Percentiles rank a stretch among this genome's conserved stretches.
phyloP scores from a whole-genome alignment of 2,113 vertebrate genomes.

The Elephantulus edwardii region DNA sequence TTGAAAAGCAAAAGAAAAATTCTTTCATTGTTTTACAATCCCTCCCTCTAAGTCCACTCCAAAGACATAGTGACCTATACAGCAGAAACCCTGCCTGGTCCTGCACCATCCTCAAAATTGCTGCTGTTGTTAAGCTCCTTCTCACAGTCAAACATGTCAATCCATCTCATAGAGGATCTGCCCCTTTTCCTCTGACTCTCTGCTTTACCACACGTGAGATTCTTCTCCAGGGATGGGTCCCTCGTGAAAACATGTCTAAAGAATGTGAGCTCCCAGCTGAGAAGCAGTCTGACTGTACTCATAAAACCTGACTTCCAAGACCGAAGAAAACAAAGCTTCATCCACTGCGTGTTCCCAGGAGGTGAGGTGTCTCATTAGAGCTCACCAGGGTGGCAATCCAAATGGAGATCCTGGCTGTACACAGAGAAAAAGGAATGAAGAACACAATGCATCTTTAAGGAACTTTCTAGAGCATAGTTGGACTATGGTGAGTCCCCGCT shows the following conservation, averaged over 20 bases:
- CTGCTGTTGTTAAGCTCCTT: no score
- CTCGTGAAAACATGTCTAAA: no score
- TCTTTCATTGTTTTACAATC: no score
- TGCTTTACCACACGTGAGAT: no score
- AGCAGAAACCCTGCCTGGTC: background rate
- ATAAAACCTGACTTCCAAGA: background rate
- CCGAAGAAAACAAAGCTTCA: background rate
- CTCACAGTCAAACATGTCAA: no score
- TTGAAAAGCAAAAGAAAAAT: no score
- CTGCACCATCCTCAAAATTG: no score
- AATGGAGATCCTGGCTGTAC: background rate
- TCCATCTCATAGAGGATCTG: no score
- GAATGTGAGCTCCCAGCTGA: background rate
- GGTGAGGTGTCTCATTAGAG: background rate
- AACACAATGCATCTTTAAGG: background rate
- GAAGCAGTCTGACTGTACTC: background rate
- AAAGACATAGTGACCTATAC: no score
- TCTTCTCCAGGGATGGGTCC: no score
- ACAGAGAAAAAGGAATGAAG: background rate
- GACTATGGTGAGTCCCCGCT: background rate
- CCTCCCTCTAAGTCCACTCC: no score
- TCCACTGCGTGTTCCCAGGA: background rate
- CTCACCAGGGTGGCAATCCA: background rate
- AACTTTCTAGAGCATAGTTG: background rate
- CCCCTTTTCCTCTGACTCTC: no score